phyloP scores from a whole-genome alignment of 2,888 invertebrate species.

The Alloscopus bannaensis region DNA sequence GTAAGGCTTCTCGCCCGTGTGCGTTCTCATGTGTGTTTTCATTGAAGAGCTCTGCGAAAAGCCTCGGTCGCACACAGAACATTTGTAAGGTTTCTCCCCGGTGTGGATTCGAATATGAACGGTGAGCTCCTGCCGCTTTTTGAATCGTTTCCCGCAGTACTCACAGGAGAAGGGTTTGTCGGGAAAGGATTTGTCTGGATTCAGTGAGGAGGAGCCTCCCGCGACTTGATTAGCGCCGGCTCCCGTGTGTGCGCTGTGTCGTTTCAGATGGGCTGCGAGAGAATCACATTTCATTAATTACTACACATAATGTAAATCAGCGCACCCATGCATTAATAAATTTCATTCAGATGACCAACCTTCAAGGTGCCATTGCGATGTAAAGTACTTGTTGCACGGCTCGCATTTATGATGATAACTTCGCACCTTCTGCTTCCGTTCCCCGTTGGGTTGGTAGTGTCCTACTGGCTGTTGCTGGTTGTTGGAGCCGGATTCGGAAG shows the following conservation, averaged over 20 bases:
- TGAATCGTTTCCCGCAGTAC: conserved; percentile 60
- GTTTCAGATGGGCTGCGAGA: conserved; percentile 60
- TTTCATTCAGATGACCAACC: no score
- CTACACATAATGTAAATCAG: no score
- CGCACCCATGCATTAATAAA: no score
- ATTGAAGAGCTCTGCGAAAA: conserved; percentile 60
- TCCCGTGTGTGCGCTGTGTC: conserved; percentile 56
- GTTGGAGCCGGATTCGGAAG: conserved; percentile 53
- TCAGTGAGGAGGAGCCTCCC: conserved; percentile 2
- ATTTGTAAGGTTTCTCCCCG: conserved; percentile 62
- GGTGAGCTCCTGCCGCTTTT: conserved; percentile 59
- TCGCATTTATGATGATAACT: conserved; percentile 61
- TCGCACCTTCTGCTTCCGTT: conserved; percentile 42
- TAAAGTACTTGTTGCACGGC: conserved; percentile 61
- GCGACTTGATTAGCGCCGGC: conserved; percentile 25
- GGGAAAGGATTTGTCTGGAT: conserved; percentile 37
- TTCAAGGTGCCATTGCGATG: conserved; percentile 64
- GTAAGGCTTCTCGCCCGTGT: conserved; percentile 59
- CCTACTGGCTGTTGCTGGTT: conserved; percentile 31
- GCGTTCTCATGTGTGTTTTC: conserved; percentile 59
- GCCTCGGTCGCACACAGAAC: conserved; percentile 57
- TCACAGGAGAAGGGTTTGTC: conserved; percentile 64
- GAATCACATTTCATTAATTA: no score
- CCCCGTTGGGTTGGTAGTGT: conserved; percentile 49
- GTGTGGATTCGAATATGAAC: conserved; percentile 62